These are phyloP conservation scores for Butorides virescens DNA, from an alignment of 2,113 vertebrate species.

Conservation along the genomic window DNA sequence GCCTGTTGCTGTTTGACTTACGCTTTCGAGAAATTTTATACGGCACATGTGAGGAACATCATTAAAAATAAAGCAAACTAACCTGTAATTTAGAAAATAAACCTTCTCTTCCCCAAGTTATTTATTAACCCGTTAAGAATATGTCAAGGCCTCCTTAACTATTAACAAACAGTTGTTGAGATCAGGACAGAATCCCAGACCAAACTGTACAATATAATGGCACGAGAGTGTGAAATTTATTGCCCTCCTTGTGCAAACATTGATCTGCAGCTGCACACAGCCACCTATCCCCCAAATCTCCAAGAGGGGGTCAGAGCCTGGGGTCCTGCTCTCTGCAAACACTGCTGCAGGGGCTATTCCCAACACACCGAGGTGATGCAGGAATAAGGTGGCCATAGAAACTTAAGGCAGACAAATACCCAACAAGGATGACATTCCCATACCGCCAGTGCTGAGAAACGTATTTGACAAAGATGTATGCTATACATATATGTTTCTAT, in stretches of 20 bases:
- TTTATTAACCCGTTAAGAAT: constrained; percentile 36
- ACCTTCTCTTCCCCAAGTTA: neutral
- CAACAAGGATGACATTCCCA: neutral
- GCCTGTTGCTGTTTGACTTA: neutral
- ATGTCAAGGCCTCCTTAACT: constrained; percentile 2
- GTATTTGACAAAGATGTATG: neutral
- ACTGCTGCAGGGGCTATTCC: neutral
- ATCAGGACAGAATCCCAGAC: constrained; percentile 7
- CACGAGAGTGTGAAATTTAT: neutral
- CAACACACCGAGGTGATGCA: neutral
- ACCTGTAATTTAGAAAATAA: neutral
- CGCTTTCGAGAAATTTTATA: neutral
- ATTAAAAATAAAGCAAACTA: neutral
- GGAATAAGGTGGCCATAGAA: neutral
- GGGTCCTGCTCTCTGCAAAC: neutral
- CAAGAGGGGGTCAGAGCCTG: neutral
- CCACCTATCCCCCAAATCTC: neutral
- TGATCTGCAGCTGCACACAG: neutral
- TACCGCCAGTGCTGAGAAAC: neutral
- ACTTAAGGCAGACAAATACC: neutral
- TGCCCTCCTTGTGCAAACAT: constrained; percentile 22
- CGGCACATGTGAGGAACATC: neutral
- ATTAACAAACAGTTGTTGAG: constrained; percentile 43
- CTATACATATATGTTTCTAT: too few relatives aligned
- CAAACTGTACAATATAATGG: neutral